Percentiles rank a stretch among this genome's conserved stretches.
phyloP scores from a whole-genome alignment of 2,113 vertebrate species.

The Onychostoma macrolepis region DNA sequence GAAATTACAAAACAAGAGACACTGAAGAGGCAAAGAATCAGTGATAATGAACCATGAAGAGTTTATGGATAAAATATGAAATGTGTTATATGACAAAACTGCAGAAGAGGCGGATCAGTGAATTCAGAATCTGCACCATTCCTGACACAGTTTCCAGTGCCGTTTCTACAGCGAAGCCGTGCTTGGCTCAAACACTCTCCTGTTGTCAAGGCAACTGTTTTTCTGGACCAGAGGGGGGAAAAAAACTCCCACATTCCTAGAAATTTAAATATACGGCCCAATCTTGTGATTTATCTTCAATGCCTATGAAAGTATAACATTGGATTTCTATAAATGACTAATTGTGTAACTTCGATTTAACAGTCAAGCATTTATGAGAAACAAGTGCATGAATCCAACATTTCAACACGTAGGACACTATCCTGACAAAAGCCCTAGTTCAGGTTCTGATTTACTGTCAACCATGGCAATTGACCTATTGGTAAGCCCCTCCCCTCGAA shows the following conservation, averaged over 20 bases:
- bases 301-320: constrained; percentile 22
- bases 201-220: constrained; percentile 82
- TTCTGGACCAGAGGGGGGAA: constrained; percentile 56
- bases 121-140: constrained; percentile 59
- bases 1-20: constrained; percentile 53
- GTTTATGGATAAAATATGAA: constrained; percentile 51
- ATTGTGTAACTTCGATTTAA: background rate
- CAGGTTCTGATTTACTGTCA: no score
- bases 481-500: no score
- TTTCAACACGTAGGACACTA: background rate
- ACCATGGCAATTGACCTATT: no score
- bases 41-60: constrained; percentile 23
- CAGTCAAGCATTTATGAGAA: background rate
- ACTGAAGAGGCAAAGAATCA: constrained; percentile 48
- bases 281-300: constrained; percentile 49
- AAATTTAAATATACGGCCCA: constrained; percentile 63
- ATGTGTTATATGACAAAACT: background rate
- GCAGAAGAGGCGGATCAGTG: constrained; percentile 30
- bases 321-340: background rate
- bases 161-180: constrained; percentile 69
- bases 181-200: constrained; percentile 67
- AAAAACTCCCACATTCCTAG: constrained; percentile 64
- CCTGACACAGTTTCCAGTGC: constrained; percentile 73
- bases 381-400: background rate
- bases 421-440: background rate